These are phyloP conservation scores for Rhyzopertha dominica DNA, from an alignment of 1,140 invertebrate genomes.

Conservation along the genomic window DNA sequence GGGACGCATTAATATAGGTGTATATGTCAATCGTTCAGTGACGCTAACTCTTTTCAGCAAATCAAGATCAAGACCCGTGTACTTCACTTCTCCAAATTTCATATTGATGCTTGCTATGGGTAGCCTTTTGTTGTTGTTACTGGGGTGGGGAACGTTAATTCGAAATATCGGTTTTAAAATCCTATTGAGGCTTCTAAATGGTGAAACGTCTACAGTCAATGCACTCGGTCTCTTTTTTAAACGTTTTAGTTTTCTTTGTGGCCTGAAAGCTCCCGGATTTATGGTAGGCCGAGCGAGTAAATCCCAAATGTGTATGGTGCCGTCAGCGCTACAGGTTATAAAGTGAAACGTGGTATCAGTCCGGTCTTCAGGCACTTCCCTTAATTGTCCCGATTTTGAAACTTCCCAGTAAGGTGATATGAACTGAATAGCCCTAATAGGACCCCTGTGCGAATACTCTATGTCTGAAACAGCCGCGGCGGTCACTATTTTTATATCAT, in stretches of 20 bases:
- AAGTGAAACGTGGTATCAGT: slow-evolving; percentile 56
- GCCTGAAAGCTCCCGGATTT: slow-evolving; percentile 45
- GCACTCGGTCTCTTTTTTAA: slow-evolving; percentile 50
- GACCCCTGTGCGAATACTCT: slow-evolving; percentile 55
- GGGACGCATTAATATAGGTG: slow-evolving; percentile 17
- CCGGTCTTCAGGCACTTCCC: slow-evolving; percentile 40
- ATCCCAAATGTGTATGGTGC: slow-evolving; percentile 66
- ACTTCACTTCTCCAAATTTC: slow-evolving; percentile 26
- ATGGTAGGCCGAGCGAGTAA: slow-evolving; percentile 47
- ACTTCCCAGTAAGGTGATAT: slow-evolving; percentile 55
- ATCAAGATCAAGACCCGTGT: slow-evolving; percentile 33
- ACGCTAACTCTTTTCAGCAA: slow-evolving; percentile 27
- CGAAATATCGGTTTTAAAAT: slow-evolving; percentile 57
- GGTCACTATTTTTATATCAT: slow-evolving; percentile 51
- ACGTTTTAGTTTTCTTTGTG: slow-evolving; percentile 48
- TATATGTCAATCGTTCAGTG: slow-evolving; percentile 24
- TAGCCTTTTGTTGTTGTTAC: slow-evolving; percentile 40
- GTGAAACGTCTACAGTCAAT: slow-evolving; percentile 53
- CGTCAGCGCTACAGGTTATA: slow-evolving; percentile 59
- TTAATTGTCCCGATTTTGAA: slow-evolving; percentile 54
- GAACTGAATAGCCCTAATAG: slow-evolving; percentile 55
- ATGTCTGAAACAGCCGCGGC: slow-evolving; percentile 58
- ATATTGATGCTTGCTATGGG: slow-evolving; percentile 42
- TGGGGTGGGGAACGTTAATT: slow-evolving; percentile 39
- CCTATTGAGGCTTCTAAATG: slow-evolving; percentile 52